Percentiles rank a stretch among this genome's conserved stretches.
Evolutionary conservation across 2,888 invertebrate species (phyloP).

Genomic region (Troglohyphantes excavatus): DNA sequence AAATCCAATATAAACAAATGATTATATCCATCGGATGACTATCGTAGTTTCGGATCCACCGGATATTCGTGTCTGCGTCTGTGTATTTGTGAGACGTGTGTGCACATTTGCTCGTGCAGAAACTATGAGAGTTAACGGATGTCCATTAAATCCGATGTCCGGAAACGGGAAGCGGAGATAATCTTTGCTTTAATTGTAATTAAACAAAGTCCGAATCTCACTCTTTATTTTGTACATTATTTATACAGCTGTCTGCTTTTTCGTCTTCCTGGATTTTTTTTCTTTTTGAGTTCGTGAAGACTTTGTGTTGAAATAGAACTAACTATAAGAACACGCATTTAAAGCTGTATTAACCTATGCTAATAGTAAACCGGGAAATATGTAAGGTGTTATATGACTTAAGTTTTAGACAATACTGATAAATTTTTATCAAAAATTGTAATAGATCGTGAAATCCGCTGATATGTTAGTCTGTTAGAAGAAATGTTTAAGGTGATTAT

Average conservation of each 20-base stretch:
- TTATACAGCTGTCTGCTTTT: conserved; percentile 18
- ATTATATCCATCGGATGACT: neutral
- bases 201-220: conserved; percentile 3
- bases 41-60: neutral
- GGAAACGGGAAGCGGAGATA: conserved; percentile 33
- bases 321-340: no score
- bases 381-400: no score
- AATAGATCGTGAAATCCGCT: no score
- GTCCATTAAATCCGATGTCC: conserved; percentile 36
- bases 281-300: neutral
- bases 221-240: neutral
- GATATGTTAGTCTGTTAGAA: no score
- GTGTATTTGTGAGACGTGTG: conserved; percentile 7
- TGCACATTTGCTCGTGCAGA: neutral
- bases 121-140: conserved; percentile 19
- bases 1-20: neutral
- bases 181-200: neutral
- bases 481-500: no score
- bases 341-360: no score
- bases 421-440: no score
- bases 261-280: neutral
- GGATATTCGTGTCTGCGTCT: conserved; percentile 29
- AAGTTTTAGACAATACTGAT: no score
- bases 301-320: neutral
- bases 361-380: no score